phyloP scores from a whole-genome alignment of 2,888 invertebrate species.

The Pandemis cinnamomeana region DNA sequence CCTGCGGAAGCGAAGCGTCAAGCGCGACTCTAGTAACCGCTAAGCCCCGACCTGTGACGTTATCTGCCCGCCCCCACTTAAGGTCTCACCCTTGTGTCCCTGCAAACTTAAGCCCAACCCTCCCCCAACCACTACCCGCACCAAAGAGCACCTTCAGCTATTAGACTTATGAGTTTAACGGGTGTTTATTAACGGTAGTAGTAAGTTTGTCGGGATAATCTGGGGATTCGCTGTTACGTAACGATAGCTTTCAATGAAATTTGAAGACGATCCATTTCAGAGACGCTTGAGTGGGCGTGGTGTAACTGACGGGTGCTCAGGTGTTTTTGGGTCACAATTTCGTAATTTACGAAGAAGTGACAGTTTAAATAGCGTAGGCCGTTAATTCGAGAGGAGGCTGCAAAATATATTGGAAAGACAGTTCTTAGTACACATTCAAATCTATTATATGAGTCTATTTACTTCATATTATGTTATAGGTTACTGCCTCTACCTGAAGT shows the following conservation, averaged over 20 bases:
- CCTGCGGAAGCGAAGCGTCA: conserved; percentile 75
- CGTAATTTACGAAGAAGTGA: not conserved
- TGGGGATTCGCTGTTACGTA: conserved; percentile 62
- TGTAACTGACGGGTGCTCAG: conserved; percentile 7
- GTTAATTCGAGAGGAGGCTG: not conserved
- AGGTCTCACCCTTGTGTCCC: conserved; percentile 54
- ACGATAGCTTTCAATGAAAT: conserved; percentile 61
- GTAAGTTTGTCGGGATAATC: conserved; percentile 53
- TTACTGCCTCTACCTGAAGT: no score
- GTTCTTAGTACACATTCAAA: no score
- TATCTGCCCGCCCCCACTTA: conserved; percentile 63
- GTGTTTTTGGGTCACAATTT: not conserved
- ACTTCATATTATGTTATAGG: no score
- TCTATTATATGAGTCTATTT: no score
- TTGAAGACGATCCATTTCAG: conserved; percentile 47
- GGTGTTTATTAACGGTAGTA: not conserved
- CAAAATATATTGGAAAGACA: not conserved
- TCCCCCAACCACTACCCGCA: conserved; percentile 41
- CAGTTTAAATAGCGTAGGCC: not conserved
- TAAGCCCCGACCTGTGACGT: conserved; percentile 79
- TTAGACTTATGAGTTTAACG: not conserved
- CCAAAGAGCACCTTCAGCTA: conserved; percentile 31
- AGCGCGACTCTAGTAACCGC: conserved; percentile 78
- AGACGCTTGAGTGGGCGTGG: conserved; percentile 38
- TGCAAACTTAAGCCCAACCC: conserved; percentile 41